Conservation (phyloP, 2,888 invertebrate species). For the Dryobotodes eremita region DNA sequence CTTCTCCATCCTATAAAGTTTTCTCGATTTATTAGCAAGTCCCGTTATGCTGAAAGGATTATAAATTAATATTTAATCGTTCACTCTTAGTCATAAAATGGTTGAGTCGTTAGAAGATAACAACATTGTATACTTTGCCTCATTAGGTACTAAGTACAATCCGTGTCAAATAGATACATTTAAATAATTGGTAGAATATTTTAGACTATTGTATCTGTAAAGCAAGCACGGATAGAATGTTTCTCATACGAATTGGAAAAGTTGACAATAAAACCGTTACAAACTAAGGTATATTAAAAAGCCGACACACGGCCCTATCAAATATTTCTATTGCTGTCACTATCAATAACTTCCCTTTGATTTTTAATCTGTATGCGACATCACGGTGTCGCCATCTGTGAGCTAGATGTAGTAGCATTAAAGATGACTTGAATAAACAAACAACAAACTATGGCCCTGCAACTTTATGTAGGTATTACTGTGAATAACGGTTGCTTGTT, state of each 20-base stretch:
- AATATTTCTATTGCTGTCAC: conserved; percentile 14
- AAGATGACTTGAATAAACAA: conserved; percentile 25
- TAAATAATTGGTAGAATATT: background rate
- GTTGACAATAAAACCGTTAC: conserved; percentile 17
- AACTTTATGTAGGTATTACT: conserved; percentile 1
- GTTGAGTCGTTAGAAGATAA: conserved; percentile 13
- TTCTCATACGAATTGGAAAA: background rate
- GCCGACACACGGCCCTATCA: background rate
- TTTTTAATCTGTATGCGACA: conserved; percentile 59
- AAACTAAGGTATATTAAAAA: conserved; percentile 10
- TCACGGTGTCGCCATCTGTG: conserved; percentile 35
- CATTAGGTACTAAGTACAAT: background rate
- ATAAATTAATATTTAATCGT: conserved; percentile 58
- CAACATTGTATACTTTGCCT: conserved; percentile 33
- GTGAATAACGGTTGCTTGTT: background rate
- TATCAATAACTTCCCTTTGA: conserved; percentile 28
- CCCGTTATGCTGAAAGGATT: conserved; percentile 55
- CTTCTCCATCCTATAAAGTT: conserved; percentile 7
- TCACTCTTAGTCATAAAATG: conserved; percentile 36
- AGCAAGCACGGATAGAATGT: background rate
- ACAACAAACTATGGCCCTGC: conserved; percentile 8
- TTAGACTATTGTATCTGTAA: background rate
- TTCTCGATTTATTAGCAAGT: conserved; percentile 41
- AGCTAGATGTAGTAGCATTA: conserved; percentile 26
- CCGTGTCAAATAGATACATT: background rate